Conservation (phyloP, 2,888 invertebrate genomes). For the Notocelia uddmanniana region DNA sequence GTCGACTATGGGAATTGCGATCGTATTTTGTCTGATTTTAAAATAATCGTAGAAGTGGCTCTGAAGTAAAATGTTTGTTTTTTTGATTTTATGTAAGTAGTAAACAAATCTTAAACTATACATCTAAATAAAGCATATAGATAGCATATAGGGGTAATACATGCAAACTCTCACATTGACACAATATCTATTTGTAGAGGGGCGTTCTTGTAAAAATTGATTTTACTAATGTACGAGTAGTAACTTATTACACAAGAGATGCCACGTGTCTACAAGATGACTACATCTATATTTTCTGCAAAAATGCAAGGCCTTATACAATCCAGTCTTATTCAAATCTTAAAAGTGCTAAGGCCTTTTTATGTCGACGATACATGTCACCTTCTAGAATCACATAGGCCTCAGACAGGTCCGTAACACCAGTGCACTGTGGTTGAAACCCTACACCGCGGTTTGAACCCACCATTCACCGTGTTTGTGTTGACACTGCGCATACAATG, state of each 20-base stretch:
- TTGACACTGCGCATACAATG: constrained; percentile 39
- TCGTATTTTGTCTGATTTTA: no score
- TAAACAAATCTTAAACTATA: no score
- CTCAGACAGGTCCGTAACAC: constrained; percentile 48
- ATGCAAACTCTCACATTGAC: no score
- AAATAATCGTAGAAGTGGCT: no score
- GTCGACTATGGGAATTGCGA: no score
- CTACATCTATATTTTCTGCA: background rate
- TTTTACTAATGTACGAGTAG: no score
- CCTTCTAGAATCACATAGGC: background rate
- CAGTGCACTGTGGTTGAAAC: constrained; percentile 62
- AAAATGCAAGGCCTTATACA: background rate
- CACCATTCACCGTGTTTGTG: constrained; percentile 51
- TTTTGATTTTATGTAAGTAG: no score
- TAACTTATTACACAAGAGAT: background rate
- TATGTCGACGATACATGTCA: background rate
- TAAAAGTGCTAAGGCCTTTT: background rate
- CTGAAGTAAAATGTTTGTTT: no score
- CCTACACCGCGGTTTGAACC: constrained; percentile 69
- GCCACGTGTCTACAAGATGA: constrained; percentile 1
- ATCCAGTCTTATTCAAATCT: background rate
- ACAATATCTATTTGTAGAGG: no score
- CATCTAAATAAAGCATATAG: no score
- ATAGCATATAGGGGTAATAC: no score
- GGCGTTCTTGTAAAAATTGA: no score